Conservation (phyloP, 2,888 invertebrate genomes). For the Phlogophora meticulosa region DNA sequence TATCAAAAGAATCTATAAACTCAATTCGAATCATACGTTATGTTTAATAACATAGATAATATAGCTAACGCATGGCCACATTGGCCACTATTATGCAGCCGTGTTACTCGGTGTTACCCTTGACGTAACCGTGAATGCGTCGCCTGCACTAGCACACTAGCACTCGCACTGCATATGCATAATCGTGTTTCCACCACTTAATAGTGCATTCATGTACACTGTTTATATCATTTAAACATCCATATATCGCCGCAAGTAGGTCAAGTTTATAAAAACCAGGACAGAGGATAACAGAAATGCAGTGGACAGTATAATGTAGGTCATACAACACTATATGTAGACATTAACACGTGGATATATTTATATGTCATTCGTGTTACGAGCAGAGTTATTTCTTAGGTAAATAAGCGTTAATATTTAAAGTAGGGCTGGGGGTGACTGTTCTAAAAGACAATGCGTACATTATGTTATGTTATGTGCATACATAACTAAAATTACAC, state of each 20-base stretch:
- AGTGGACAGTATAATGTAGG: slow-evolving; percentile 82
- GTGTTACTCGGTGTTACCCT: slow-evolving; percentile 72
- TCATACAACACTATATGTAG: slow-evolving; percentile 68
- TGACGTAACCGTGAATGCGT: slow-evolving; percentile 75
- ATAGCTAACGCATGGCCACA: slow-evolving; percentile 31
- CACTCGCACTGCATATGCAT: slow-evolving; percentile 71
- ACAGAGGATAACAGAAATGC: slow-evolving; percentile 88
- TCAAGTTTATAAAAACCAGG: slow-evolving; percentile 88
- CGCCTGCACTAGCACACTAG: slow-evolving; percentile 65
- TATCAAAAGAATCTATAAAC: neutral
- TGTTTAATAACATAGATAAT: slow-evolving; percentile 37
- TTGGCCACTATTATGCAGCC: slow-evolving; percentile 57
- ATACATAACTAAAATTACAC: slow-evolving; percentile 29
- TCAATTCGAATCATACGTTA: slow-evolving; percentile 21
- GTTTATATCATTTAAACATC: slow-evolving; percentile 80
- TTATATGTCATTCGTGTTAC: slow-evolving; percentile 48
- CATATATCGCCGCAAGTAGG: slow-evolving; percentile 79
- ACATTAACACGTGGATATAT: slow-evolving; percentile 36
- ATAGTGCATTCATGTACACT: slow-evolving; percentile 75
- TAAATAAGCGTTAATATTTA: slow-evolving; percentile 43
- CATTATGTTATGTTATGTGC: slow-evolving; percentile 25
- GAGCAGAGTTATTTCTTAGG: slow-evolving; percentile 46
- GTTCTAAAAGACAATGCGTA: slow-evolving; percentile 20
- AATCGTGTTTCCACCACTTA: slow-evolving; percentile 73
- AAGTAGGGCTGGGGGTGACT: slow-evolving; percentile 38